Base-by-base conservation (phyloP, 2,797 vertebrate genomes). In the Thripadectes ignobilis region DNA sequence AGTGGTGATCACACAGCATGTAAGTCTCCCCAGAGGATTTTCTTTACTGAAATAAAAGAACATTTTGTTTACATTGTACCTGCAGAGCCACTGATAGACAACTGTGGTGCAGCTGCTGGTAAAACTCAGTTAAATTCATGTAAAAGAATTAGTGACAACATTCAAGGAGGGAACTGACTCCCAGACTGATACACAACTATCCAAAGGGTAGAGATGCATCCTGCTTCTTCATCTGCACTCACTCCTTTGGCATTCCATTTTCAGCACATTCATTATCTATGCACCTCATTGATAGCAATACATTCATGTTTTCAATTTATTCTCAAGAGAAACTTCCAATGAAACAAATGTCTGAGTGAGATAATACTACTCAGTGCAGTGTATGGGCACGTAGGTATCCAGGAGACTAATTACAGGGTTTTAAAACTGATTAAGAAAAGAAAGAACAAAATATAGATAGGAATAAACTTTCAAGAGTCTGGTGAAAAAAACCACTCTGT, bases 341-440 rank as follows among this genome's bases (percentile, higher is more conserved):
- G 7, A 90, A 88, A 72, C 41, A 36, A 91, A 89, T 19, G 24
- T 32, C 58, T 72, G 61, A 79, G 82, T 27, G 51, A 95, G 73
- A 81, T 72, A 95, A 78, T 34, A 29, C 65, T 49, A 51, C 41
- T n/a, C 11, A 2, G 32, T 59, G 27, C 45, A 72, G 41, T 2
- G 20, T 38, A 39, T 59, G 63, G 71, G 26, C 81, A 94, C 43
- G 26, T 9, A 78, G 36, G 77, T 45, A 82, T 59, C 59, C n/a
- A 82, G 82, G 83, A 92, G 85, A 95, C 79, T 75, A 93, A 92
- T 63, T 88, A 39, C 46, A 51, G 17, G 29, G 13, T 72, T 81
- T 95, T 55, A 58, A 88, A 93, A 78, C 0, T 61, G 77, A 63
- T 68, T 54, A 71, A 61, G 67, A 77, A 66, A 48, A 74, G 36